A percentile compares a stretch with the other conserved stretches of the same genome.
phyloP scores from a whole-genome alignment of 2,888 invertebrate species.

The Volucella inflata region DNA sequence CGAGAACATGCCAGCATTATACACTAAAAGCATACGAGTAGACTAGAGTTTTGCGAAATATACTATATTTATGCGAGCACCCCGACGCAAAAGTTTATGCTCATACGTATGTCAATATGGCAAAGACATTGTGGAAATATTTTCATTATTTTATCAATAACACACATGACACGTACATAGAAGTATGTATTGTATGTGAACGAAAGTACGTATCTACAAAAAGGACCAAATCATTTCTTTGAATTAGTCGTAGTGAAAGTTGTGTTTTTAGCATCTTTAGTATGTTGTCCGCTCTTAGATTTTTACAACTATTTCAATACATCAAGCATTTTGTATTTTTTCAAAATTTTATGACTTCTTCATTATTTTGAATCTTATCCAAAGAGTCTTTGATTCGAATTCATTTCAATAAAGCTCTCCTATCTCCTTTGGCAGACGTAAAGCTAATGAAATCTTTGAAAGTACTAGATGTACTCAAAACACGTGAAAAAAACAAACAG shows the following conservation, averaged over 20 bases:
- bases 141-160: constrained; percentile 46
- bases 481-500: neutral
- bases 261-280: too few relatives aligned
- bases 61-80: too few relatives aligned
- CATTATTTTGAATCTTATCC: neutral
- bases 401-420: constrained; percentile 30
- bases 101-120: constrained; percentile 2
- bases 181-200: too few relatives aligned
- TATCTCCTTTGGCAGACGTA: neutral
- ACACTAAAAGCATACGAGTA: neutral
- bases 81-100: too few relatives aligned
- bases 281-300: too few relatives aligned
- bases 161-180: constrained; percentile 3
- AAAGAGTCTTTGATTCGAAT: constrained; percentile 11
- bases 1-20: neutral
- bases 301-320: too few relatives aligned
- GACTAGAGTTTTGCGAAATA: too few relatives aligned
- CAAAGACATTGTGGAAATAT: constrained; percentile 32
- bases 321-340: too few relatives aligned
- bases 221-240: neutral
- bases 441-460: neutral
- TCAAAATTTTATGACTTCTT: too few relatives aligned
- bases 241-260: neutral
- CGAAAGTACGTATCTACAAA: neutral
- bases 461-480: neutral